Evolutionary conservation across 2,113 vertebrate genomes (phyloP).

Genomic region (Vidua macroura): DNA sequence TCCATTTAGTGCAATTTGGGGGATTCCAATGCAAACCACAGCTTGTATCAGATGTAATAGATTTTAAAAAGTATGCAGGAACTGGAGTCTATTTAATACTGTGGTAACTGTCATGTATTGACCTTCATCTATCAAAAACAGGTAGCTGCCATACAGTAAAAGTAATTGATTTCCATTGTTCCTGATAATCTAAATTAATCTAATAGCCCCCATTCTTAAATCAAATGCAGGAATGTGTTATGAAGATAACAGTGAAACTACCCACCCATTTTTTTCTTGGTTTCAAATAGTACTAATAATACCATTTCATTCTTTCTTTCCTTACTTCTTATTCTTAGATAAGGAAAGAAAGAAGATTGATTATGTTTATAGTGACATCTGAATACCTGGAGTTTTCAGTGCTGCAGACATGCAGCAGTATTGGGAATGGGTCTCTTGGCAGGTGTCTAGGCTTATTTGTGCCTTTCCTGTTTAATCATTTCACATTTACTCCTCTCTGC

Average conservation of each 20-base stretch:
- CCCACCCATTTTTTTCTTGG: not conserved
- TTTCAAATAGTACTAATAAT: not conserved
- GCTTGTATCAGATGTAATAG: not conserved
- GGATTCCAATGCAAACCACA: not conserved
- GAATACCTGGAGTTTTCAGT: not conserved
- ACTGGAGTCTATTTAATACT: not conserved
- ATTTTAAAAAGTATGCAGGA: not conserved
- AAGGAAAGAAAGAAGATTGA: not conserved
- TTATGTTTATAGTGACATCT: not conserved
- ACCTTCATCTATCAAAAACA: not conserved
- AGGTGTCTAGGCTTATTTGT: not conserved
- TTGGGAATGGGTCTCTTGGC: not conserved
- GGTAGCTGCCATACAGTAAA: not conserved
- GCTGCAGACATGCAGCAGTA: not conserved
- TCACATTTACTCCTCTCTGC: not conserved
- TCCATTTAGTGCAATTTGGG: not conserved
- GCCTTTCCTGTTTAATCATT: constrained; percentile 8
- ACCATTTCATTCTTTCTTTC: not conserved
- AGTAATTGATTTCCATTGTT: not conserved
- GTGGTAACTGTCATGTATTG: not conserved
- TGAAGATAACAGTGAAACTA: not conserved
- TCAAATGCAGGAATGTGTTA: not conserved
- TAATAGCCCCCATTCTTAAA: not conserved
- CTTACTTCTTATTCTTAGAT: not conserved
- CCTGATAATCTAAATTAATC: not conserved